Evolutionary conservation across 2,888 invertebrate genomes (phyloP).

Genomic region (Agrochola lota): DNA sequence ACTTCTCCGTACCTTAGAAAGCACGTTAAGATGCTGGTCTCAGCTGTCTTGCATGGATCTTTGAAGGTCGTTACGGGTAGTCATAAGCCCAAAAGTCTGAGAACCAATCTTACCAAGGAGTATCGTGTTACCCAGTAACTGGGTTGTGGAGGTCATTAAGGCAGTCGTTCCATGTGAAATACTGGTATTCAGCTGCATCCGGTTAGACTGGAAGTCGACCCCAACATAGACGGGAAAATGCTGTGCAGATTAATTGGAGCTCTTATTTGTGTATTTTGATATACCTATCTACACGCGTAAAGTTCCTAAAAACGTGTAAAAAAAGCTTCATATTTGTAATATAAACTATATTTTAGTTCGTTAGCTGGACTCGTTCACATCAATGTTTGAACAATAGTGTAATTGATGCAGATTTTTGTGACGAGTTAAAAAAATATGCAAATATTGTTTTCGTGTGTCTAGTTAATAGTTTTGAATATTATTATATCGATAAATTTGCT

Average conservation of each 20-base stretch:
- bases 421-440: slow-evolving; percentile 1
- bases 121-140: background rate
- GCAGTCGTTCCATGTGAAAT: background rate
- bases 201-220: background rate
- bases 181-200: background rate
- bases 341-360: slow-evolving; percentile 38
- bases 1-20: background rate
- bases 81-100: background rate
- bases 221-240: background rate
- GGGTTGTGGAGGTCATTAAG: background rate
- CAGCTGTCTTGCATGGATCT: background rate
- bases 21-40: background rate
- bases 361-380: slow-evolving; percentile 39
- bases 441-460: slow-evolving; percentile 8
- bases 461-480: slow-evolving; percentile 2
- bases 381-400: slow-evolving; percentile 27
- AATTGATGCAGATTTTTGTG: slow-evolving; percentile 31
- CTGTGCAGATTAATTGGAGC: background rate
- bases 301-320: background rate
- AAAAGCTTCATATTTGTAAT: background rate
- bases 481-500: too few species aligned
- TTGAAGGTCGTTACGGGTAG: background rate
- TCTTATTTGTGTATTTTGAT: background rate
- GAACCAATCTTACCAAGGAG: background rate
- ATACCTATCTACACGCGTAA: background rate